phyloP scores from a whole-genome alignment of 2,113 vertebrate species.

The Neotoma lepida region DNA sequence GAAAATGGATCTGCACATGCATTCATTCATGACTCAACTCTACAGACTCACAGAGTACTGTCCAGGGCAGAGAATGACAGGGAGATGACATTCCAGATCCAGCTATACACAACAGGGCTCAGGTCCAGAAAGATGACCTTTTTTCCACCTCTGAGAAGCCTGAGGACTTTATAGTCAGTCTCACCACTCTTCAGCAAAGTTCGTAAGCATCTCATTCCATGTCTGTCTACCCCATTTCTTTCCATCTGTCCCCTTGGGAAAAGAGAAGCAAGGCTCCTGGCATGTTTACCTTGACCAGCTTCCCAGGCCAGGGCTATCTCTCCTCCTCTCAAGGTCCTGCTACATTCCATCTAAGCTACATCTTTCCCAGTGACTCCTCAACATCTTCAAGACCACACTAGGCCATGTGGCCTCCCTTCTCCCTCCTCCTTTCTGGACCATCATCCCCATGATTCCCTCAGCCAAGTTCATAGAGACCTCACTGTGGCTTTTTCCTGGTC shows the following conservation, averaged over 20 bases:
- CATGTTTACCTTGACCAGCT: too few relatives aligned
- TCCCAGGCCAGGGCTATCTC: neutral
- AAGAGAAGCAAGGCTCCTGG: neutral
- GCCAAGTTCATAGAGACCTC: neutral
- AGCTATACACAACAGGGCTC: neutral
- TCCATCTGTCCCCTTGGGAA: neutral
- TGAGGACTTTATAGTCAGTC: neutral
- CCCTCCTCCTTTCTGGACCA: neutral
- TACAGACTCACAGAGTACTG: neutral
- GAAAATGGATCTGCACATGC: too few relatives aligned
- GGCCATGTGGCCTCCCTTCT: too few relatives aligned
- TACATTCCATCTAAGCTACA: too few relatives aligned
- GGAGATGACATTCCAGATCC: neutral
- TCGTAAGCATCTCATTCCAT: neutral
- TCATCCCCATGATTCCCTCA: fast-evolving
- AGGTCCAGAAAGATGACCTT: neutral
- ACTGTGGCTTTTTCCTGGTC: neutral
- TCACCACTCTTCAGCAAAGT: neutral
- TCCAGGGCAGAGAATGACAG: too few relatives aligned
- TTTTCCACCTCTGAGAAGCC: neutral
- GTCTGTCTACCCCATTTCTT: neutral
- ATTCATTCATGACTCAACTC: neutral
- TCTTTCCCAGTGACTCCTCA: neutral
- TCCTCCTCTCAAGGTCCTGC: neutral
- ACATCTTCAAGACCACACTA: neutral